A percentile compares a stretch with the other conserved stretches of the same genome.
phyloP scores from a whole-genome alignment of 2,113 vertebrate species.

The Chloropsis hardwickii region DNA sequence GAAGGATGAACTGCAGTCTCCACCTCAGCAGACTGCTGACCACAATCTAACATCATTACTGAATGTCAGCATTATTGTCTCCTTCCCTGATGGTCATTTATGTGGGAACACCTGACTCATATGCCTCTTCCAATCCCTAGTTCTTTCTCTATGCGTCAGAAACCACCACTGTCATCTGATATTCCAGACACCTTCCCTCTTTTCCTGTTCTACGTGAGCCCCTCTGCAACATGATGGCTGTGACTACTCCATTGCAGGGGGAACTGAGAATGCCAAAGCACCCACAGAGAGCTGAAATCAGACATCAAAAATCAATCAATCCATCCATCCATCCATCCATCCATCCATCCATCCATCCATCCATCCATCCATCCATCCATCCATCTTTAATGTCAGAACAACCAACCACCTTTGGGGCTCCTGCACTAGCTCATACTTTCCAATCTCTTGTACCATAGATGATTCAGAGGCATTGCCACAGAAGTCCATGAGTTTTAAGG shows the following conservation, averaged over 20 bases:
- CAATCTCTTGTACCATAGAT: not conserved
- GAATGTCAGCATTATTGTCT: not conserved
- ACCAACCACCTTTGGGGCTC: not conserved
- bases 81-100: not conserved
- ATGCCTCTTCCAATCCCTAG: not conserved
- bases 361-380: not conserved
- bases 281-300: not conserved
- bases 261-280: not conserved
- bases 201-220: not conserved
- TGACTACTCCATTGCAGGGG: not conserved
- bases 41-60: not conserved
- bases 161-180: not conserved
- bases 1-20: not conserved
- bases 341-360: too few relatives aligned
- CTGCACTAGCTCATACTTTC: not conserved
- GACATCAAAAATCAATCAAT: too few relatives aligned
- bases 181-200: not conserved
- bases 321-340: too few relatives aligned
- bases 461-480: not conserved
- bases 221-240: not conserved
- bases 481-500: not conserved
- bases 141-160: not conserved
- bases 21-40: not conserved
- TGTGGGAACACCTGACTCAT: constrained; percentile 11
- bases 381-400: not conserved